Base-by-base conservation (phyloP, 2,888 invertebrate genomes). In the Cantharis rufa region DNA sequence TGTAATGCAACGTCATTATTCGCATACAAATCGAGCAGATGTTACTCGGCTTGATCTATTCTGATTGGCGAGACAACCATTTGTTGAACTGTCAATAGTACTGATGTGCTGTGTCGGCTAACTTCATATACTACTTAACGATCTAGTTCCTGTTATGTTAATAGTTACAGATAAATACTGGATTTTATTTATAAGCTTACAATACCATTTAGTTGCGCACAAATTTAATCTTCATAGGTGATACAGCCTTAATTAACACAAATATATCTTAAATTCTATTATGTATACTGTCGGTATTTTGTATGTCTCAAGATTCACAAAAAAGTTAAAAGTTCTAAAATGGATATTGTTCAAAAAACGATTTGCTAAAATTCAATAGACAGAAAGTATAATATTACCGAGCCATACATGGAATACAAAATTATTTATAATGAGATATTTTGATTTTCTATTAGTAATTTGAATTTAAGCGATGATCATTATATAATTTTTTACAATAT, bases 1-100 rank as follows among this genome's bases (percentile, higher is more conserved):
- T 16, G 18, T 11, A 21, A 70, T 21, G 64, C 64, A n/a, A 66
- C 24, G 64, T 66, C 64, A 66, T 66, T 66, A 66, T 66, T 66
- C 21, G 64, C 64, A 66, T 21, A 66, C 21, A 70, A 72, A 70
- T 32, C 16, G 75, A 79, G 82, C 83, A 83, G 83, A 83, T 83
- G 83, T 82, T 82, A 76, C 80, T 24, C 62, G 73, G 72, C 73
- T 66, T 62, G 77, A 82, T 85, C 83, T 81, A 84, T 84, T 83
- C 84, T 82, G 86, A 86, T 85, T 86, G 86, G 85, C 81, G 82
- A 83, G 82, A 85, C 84, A 84, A 85, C 85, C 84, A 86, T 86
- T 86, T 86, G 86, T 86, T 86, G 82, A 81, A 83, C 85, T 86
- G 86, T 86, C 86, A 85, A 82, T 84, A 82, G 82, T 76, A 78